These are phyloP conservation scores for Labeo rohita DNA, from an alignment of 2,113 vertebrate species.

Conservation along the genomic window DNA sequence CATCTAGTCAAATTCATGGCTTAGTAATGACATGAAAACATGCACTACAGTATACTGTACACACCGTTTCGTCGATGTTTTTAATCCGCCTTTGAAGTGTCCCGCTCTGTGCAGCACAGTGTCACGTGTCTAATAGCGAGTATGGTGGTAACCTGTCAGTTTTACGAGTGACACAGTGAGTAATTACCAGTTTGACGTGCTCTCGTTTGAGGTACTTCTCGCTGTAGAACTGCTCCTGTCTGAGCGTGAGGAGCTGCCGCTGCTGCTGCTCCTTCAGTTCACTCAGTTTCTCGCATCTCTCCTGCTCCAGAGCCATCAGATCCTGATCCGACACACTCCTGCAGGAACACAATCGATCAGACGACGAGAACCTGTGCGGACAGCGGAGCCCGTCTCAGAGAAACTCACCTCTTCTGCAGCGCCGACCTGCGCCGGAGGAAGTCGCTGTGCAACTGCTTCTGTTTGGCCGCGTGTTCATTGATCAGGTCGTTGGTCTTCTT, in stretches of 20 bases:
- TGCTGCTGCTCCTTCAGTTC: constrained; percentile 95
- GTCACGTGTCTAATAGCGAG: too few relatives aligned
- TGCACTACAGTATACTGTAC: too few relatives aligned
- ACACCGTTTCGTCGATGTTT: too few relatives aligned
- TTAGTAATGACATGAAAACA: too few relatives aligned
- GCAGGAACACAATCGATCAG: not conserved
- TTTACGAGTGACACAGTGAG: not conserved
- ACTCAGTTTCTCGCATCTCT: constrained; percentile 84
- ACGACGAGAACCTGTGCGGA: not conserved
- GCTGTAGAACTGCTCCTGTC: constrained; percentile 97
- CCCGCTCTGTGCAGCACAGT: too few relatives aligned
- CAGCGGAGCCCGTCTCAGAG: not conserved
- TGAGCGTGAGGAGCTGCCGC: constrained; percentile 90
- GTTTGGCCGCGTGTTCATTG: constrained; percentile 90
- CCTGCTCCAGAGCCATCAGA: constrained; percentile 84
- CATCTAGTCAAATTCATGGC: too few relatives aligned
- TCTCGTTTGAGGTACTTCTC: constrained; percentile 97
- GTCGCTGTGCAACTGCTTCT: constrained; percentile 88
- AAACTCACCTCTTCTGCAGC: constrained; percentile 74
- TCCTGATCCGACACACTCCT: constrained; percentile 78
- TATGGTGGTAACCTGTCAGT: too few relatives aligned
- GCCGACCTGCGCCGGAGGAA: constrained; percentile 82
- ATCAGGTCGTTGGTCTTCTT: constrained; percentile 95
- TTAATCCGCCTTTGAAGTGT: too few relatives aligned
- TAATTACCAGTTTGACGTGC: constrained; percentile 92